phyloP scores from a whole-genome alignment of 2,797 vertebrate genomes.

The Clarias laeviceps region DNA sequence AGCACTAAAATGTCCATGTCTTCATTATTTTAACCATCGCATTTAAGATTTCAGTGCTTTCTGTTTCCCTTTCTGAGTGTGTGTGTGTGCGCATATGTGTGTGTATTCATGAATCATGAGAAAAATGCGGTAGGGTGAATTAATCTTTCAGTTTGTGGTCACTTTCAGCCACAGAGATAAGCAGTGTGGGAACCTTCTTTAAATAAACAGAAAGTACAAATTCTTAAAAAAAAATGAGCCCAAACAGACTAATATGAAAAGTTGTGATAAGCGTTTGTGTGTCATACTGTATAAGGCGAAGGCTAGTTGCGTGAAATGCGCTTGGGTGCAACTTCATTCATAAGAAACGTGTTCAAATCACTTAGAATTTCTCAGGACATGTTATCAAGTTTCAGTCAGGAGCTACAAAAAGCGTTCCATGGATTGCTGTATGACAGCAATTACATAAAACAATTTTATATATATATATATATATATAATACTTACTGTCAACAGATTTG shows the following conservation, averaged over 20 bases:
- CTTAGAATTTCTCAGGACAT: background rate
- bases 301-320: background rate
- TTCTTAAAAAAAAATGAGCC: background rate
- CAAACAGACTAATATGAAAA: background rate
- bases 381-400: background rate
- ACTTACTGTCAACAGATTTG: background rate
- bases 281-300: background rate
- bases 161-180: conserved; percentile 12
- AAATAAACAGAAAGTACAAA: background rate
- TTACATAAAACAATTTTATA: too few relatives aligned
- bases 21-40: conserved; percentile 37
- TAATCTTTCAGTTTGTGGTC: background rate
- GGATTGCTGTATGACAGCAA: background rate
- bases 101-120: background rate
- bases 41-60: background rate
- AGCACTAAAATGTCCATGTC: conserved; percentile 14
- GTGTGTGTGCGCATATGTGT: background rate
- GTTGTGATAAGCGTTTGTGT: background rate
- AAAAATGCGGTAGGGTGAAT: background rate
- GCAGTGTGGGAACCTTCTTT: background rate
- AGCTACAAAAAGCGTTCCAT: background rate
- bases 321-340: background rate
- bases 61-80: background rate
- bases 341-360: background rate
- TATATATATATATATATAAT: background rate